Base-by-base conservation (phyloP, 30 jellyfish, hydroid and myxozoan genomes). In the Clytia hemisphaerica region DNA sequence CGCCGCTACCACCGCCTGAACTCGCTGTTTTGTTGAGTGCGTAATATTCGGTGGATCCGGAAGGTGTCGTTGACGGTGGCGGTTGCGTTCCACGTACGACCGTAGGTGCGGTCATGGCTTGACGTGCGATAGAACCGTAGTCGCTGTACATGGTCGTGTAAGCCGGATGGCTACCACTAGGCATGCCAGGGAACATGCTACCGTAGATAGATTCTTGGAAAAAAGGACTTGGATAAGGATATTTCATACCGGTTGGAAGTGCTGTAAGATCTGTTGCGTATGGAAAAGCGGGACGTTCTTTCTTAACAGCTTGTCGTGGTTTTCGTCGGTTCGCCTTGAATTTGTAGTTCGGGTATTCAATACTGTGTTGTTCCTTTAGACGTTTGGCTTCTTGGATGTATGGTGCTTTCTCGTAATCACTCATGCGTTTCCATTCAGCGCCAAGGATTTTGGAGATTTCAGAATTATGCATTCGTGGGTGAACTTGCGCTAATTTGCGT, bases 401-500 rank as follows among this genome's bases (percentile, higher is more conserved):
- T 1, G 99, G 99, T 48, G 64, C 74, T 46, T 90, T 90, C 71
- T 90, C 95, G n/a, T 79, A 44, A 18, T 82, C 99, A 22, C 81
- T 85, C 66, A 90, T 83, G 29, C 95, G 64, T 68, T 90, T 90
- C 99, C 99, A 90, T 65, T 83, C 95, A 31, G 99, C 95, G 24
- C 99, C 99, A 44, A 90, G 92, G 18, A 90, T 81, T 65, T 90
- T 90, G 10, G 99, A 90, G 35, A 90, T 90, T 45, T 90, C 99
- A 4, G 99, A 90, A 67, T 90, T 90, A 60, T 90, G 99, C 99
- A 90, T 90, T 34, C 95, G 76, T 1, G 99, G 99, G 72, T 90
- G 83, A 53, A 75, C 89, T 38, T 78, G 94, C 1, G 99, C 99
- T 85, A 90, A 67, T 59, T 82, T 82, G 54, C 95, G 58, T 67